Evolutionary conservation across 1,140 invertebrate genomes (phyloP).

Genomic region (Stegodyphus mimosarum): DNA sequence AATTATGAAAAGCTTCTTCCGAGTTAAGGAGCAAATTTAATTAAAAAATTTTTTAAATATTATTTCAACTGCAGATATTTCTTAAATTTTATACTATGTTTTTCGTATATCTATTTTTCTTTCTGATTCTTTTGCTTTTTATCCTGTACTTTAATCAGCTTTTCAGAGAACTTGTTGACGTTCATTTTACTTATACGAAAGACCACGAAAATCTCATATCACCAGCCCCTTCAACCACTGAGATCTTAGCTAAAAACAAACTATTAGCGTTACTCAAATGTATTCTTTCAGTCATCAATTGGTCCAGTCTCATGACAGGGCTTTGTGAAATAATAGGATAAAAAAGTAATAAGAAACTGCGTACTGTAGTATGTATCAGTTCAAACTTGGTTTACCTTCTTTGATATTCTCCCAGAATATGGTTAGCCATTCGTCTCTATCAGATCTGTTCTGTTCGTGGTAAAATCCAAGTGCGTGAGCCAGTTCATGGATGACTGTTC

Average conservation of each 20-base stretch:
- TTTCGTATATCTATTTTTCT: too few relatives aligned
- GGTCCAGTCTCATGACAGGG: neutral
- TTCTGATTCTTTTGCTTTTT: too few relatives aligned
- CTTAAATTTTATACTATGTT: too few relatives aligned
- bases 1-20: too few relatives aligned
- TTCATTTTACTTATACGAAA: too few relatives aligned
- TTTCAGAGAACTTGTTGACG: too few relatives aligned
- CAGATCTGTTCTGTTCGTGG: slow-evolving; percentile 76
- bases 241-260: neutral
- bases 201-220: neutral
- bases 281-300: neutral
- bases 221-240: neutral
- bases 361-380: neutral
- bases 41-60: too few relatives aligned
- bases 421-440: slow-evolving; percentile 75
- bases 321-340: neutral
- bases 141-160: too few relatives aligned
- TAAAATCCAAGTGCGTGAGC: slow-evolving; percentile 81
- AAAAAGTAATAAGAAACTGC: too few relatives aligned
- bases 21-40: too few relatives aligned
- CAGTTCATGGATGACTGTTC: slow-evolving; percentile 83
- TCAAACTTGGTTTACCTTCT: neutral
- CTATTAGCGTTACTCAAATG: neutral
- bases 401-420: slow-evolving; percentile 77
- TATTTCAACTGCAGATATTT: too few relatives aligned